phyloP scores from a whole-genome alignment of 2,797 vertebrate species.

The Astyanax mexicanus region DNA sequence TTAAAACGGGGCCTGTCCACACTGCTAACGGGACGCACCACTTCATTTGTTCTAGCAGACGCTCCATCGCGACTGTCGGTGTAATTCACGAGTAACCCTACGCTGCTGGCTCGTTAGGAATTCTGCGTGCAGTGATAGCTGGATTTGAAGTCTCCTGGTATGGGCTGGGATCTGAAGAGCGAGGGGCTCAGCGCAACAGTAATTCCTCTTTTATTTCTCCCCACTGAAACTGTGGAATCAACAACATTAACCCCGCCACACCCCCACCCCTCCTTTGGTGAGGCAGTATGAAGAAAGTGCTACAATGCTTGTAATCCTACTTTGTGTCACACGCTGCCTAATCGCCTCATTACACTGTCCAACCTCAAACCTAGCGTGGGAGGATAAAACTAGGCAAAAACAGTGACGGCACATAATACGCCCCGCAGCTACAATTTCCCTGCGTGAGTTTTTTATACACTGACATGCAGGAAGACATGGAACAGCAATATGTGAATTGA shows the following conservation, averaged over 20 bases:
- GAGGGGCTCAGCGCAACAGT: conserved; percentile 20
- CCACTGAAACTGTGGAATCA: conserved; percentile 26
- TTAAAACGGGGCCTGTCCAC: conserved; percentile 23
- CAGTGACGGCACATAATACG: conserved; percentile 9
- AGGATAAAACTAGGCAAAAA: conserved; percentile 36
- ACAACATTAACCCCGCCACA: conserved; percentile 11
- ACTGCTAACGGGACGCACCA: conserved; percentile 2
- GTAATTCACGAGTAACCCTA: conserved; percentile 17
- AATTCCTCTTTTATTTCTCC: conserved; percentile 38
- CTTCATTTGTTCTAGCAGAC: conserved; percentile 23
- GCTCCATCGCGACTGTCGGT: neutral
- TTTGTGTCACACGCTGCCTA: conserved; percentile 27
- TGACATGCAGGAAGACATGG: too few species aligned
- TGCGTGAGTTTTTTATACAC: too few species aligned
- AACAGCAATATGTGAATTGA: too few species aligned
- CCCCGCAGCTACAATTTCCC: neutral
- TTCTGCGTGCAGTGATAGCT: conserved; percentile 7
- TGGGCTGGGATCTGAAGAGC: conserved; percentile 16
- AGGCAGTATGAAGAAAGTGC: conserved; percentile 28
- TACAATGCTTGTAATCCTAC: conserved; percentile 49
- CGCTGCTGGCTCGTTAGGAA: neutral
- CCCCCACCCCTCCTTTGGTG: neutral
- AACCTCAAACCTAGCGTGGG: conserved; percentile 35
- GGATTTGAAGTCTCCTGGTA: conserved; percentile 23
- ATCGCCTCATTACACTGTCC: conserved; percentile 48